Evolutionary conservation across 1,140 invertebrate species (phyloP), one percentile per base, ranked within the genome.

Genomic region (Caenorhabditis remanei): DNA sequence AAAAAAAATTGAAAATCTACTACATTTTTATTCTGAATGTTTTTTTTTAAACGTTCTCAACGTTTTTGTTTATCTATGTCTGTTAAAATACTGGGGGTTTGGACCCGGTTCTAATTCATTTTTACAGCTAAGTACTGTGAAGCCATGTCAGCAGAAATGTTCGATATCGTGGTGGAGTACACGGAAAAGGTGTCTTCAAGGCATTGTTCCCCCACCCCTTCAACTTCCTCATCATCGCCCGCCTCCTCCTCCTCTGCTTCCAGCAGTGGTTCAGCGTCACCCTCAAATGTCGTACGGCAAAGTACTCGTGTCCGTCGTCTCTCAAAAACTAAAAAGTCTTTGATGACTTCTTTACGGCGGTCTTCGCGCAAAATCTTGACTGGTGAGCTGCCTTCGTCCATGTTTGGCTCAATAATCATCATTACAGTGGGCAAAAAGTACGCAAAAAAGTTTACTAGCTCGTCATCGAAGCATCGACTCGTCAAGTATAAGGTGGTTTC

Each of bases 81-180:
- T 71, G 16, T 5, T 19, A 4, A 14, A 19, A 6, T 24, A 53
- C 71, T 79, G 71, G 71, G 46, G 71, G 71, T 50, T 53, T 50
- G 6, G 46, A 43, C 71, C 71, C 46, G 46, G 7, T 43, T 7
- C 71, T 50, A 79, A 79, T 79, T 24, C n/a, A 14, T 19, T 19
- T 21, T 79, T 79, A 3, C 43, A 79, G 71, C 8, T 2, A 13
- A 9, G 65, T 43, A 46, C 71, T 79, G 46, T 21, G 71, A 79
- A 50, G 46, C 71, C 71, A 19, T 40, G 71, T 79, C 71, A 71
- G 21, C 65, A 48, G 32, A 79, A 79, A 14, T 50, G 46, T 50
- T 50, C 46, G 71, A 79, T 13, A 79, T 79, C 53, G 71, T 79
- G 71, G 71, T 79, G 71, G 71, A 79, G 71, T 79, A 79, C 46